These are phyloP conservation scores for Columbina picui DNA, from an alignment of 2,113 vertebrate genomes.

Conservation along the genomic window DNA sequence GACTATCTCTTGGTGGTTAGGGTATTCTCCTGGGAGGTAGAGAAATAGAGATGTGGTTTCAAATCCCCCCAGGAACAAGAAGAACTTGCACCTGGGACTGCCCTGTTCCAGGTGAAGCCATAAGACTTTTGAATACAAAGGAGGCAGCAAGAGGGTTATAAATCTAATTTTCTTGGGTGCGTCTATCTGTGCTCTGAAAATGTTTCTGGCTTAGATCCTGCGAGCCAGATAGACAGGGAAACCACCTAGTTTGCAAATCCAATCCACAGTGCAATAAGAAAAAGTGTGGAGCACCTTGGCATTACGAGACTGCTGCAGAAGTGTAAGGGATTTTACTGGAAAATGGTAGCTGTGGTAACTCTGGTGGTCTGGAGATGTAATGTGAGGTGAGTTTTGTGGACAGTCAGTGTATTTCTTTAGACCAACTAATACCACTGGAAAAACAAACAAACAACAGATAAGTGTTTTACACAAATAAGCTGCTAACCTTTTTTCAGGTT, in stretches of 20 bases:
- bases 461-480: background rate
- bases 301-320: background rate
- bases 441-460: background rate
- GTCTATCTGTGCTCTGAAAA: background rate
- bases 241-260: slow-evolving; percentile 53
- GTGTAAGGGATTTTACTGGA: background rate
- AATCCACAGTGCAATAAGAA: background rate
- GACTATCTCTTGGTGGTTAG: slow-evolving; percentile 47
- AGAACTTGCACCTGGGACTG: slow-evolving; percentile 53
- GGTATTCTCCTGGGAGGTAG: slow-evolving; percentile 64
- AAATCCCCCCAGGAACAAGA: slow-evolving; percentile 46
- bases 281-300: slow-evolving; percentile 15
- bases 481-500: background rate
- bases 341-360: background rate
- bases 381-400: background rate
- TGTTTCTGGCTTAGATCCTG: slow-evolving; percentile 30
- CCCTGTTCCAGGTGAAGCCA: slow-evolving; percentile 22
- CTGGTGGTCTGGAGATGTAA: background rate
- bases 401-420: background rate
- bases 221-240: background rate
- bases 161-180: slow-evolving; percentile 45
- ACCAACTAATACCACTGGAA: background rate
- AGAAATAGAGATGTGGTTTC: slow-evolving; percentile 45
- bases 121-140: slow-evolving; percentile 32
- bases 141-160: background rate